Conservation (phyloP, 2,113 vertebrate genomes). For the Trochalopteron elliotii region DNA sequence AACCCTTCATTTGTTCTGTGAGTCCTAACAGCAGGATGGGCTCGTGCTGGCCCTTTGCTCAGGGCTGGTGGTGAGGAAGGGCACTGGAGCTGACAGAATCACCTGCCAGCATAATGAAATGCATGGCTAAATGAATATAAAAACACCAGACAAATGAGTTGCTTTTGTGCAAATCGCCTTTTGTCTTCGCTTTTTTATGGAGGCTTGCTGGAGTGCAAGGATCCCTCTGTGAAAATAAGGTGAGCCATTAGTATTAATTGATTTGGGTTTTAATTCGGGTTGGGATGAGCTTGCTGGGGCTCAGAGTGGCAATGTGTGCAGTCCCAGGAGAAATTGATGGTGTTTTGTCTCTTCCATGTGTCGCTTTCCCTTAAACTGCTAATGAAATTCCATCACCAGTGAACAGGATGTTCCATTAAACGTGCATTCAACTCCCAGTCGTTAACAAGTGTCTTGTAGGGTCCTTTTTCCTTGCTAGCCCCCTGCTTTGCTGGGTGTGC, state of each 20-base stretch:
- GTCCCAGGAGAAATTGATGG: background rate
- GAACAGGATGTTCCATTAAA: constrained; percentile 12
- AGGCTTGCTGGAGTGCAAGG: background rate
- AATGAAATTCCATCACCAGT: constrained; percentile 21
- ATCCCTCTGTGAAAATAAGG: constrained; percentile 12
- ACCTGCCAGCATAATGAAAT: constrained; percentile 31
- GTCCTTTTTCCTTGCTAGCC: background rate
- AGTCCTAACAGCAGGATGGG: background rate
- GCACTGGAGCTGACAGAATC: background rate
- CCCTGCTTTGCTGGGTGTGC: background rate
- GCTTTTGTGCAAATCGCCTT: constrained; percentile 8
- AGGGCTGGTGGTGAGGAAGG: background rate
- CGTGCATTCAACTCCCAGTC: background rate
- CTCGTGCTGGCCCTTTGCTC: background rate
- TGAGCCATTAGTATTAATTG: constrained; percentile 26
- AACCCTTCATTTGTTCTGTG: background rate
- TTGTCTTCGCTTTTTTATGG: background rate
- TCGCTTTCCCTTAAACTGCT: constrained; percentile 10
- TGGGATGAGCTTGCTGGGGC: background rate
- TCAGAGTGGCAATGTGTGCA: background rate
- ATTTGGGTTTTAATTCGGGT: background rate
- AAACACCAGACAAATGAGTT: background rate
- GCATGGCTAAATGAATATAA: background rate
- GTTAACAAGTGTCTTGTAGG: background rate
- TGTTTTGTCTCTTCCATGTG: background rate